Percentiles rank a stretch among this genome's conserved stretches.
Evolutionary conservation across 2,888 invertebrate genomes (phyloP).

Genomic region (Bibio marci): DNA sequence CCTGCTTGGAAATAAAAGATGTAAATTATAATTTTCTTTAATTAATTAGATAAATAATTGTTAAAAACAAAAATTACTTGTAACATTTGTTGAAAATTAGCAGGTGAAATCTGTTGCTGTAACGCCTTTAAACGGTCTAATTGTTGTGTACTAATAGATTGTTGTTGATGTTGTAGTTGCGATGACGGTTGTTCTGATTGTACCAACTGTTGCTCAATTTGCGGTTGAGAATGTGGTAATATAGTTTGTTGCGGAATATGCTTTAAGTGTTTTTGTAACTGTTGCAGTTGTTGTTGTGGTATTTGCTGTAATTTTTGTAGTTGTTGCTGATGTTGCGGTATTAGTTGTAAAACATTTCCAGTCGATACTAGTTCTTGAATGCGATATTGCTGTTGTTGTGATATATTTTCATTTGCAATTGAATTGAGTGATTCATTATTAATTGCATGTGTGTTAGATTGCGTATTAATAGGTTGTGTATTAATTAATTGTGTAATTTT

Average conservation of each 20-base stretch:
- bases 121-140: not conserved
- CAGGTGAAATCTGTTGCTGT: constrained; percentile 10
- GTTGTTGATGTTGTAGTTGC: constrained; percentile 1
- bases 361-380: not conserved
- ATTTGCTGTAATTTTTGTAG: not conserved
- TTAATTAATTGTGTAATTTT: too few relatives aligned
- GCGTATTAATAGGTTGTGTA: too few relatives aligned
- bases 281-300: constrained; percentile 1
- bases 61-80: constrained; percentile 15
- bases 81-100: constrained; percentile 31
- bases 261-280: not conserved
- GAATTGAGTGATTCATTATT: too few relatives aligned
- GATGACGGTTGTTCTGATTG: not conserved
- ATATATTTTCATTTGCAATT: not conserved
- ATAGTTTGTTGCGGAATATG: not conserved
- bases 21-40: too few relatives aligned
- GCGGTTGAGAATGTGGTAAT: not conserved
- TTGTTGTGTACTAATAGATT: constrained; percentile 3
- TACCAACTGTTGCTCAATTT: not conserved
- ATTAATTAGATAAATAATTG: too few relatives aligned
- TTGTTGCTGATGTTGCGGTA: not conserved
- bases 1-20: constrained; percentile 39
- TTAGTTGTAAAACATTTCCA: not conserved
- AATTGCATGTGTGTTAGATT: too few relatives aligned
- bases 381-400: constrained; percentile 11